Base-by-base conservation (phyloP, 2,888 invertebrate species). In the Drosophila falleni region DNA sequence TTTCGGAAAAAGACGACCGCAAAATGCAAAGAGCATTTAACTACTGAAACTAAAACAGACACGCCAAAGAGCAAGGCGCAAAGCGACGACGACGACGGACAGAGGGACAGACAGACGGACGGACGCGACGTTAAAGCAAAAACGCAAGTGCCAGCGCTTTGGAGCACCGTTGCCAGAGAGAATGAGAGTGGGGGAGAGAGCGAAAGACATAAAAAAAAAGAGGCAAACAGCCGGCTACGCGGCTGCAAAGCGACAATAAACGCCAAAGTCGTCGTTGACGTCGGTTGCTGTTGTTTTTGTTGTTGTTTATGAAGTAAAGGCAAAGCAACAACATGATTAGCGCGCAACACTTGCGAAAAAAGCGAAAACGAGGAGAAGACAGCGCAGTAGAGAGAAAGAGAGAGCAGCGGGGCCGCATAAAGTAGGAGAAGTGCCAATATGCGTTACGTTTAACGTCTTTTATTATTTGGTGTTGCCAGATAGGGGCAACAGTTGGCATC, bases 11-110 rank as follows among this genome's bases (percentile, higher is more conserved):
- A 81, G 76, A 83, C 82, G 75, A 82, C 82, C 82, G 82, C 82
- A 75, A 85, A 82, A 81, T 82, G 85, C 81, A 85, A 81, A 85
- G 81, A 82, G 82, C 79, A 79, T 84, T 87, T 79, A 84, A 81
- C 85, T 79, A 87, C 85, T 87, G 74, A 87, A 81, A 66, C 77
- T 77, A 79, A 76, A 76, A 73, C 72, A 46, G 55, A 61, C 66
- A 63, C 74, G 74, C 65, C 78, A 70, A 69, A 73, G 82, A 82
- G 82, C 71, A 73, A 66, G 74, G 59, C 79, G 69, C 70, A 79
- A 77, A 61, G 54, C 70, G 62, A 56, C 60, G 60, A 26, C 61
- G 42, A 37, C 63, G 39, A 71, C 54, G 10, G 10, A 35, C 42
- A 29, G 6, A 29, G 8, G 23, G 42, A n/a, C 41, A 46, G 1